Evolutionary conservation across 1,140 invertebrate species (phyloP).

Genomic region (Sycobia sp.): DNA sequence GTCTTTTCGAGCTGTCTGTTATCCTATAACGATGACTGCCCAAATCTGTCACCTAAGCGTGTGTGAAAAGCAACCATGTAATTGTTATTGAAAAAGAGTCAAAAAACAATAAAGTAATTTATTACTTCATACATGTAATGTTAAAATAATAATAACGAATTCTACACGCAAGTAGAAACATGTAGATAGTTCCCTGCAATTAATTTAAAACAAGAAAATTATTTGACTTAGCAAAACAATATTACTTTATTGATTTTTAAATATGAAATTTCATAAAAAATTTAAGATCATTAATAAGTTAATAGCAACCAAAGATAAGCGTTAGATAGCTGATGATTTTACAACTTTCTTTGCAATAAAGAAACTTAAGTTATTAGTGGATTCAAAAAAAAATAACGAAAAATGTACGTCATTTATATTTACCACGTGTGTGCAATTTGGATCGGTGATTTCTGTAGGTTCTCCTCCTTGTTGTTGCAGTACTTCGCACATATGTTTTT

Average conservation of each 20-base stretch:
- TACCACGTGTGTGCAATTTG: conserved; percentile 88
- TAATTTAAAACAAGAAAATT: not conserved
- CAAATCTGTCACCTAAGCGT: conserved; percentile 35
- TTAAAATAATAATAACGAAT: not conserved
- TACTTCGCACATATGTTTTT: conserved; percentile 88
- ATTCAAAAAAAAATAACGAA: conserved; percentile 9
- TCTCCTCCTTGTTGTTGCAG: conserved; percentile 84
- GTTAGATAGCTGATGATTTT: no score
- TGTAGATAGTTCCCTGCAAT: no score
- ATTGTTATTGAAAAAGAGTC: not conserved
- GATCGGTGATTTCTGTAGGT: conserved; percentile 75
- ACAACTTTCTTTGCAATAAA: no score
- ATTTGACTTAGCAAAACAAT: not conserved
- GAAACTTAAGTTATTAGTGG: not conserved
- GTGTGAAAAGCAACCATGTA: conserved; percentile 6
- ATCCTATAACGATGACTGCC: conserved; percentile 45
- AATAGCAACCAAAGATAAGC: no score
- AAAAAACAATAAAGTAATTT: conserved; percentile 11
- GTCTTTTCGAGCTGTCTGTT: conserved; percentile 39
- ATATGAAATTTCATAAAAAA: no score
- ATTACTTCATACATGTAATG: not conserved
- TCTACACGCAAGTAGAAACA: not conserved
- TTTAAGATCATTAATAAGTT: no score
- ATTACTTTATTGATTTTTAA: no score
- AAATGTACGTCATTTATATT: conserved; percentile 52